These are phyloP conservation scores for Papilio polyxenes DNA, from an alignment of 1,140 invertebrate species.

Conservation along the genomic window DNA sequence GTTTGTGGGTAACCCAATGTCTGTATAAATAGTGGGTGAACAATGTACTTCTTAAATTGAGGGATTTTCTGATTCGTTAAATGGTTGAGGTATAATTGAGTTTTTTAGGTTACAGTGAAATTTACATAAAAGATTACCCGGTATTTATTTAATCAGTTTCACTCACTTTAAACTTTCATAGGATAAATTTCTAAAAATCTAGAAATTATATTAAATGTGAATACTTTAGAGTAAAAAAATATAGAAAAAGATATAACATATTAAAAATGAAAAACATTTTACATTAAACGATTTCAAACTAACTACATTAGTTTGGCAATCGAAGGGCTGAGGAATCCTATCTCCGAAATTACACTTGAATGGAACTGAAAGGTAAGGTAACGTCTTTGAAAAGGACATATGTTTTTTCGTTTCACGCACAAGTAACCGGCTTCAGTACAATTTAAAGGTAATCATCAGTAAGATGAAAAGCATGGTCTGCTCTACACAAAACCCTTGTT, in stretches of 20 bases:
- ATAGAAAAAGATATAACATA: background rate
- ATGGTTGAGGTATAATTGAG: background rate
- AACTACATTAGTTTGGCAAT: conserved; percentile 20
- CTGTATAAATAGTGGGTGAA: conserved; percentile 1
- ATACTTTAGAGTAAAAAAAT: background rate
- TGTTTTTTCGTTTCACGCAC: conserved; percentile 14
- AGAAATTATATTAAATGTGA: too few relatives aligned
- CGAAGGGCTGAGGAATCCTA: background rate
- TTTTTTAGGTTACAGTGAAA: too few relatives aligned
- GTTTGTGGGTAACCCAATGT: background rate
- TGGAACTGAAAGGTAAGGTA: conserved; percentile 21
- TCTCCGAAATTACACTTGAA: conserved; percentile 20
- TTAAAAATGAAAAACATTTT: conserved; percentile 8
- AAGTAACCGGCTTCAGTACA: conserved; percentile 13
- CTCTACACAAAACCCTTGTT: background rate
- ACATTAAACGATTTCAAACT: background rate
- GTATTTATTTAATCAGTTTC: too few relatives aligned
- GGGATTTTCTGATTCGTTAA: background rate
- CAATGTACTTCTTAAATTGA: background rate
- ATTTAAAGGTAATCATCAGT: conserved; percentile 14
- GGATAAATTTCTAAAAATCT: too few relatives aligned
- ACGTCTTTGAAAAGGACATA: conserved; percentile 24
- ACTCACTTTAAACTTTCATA: too few relatives aligned
- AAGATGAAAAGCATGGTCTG: background rate
- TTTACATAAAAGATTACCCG: too few relatives aligned